These are phyloP conservation scores for Pteruthius melanotis DNA, from an alignment of 2,113 vertebrate genomes.

Conservation along the genomic window DNA sequence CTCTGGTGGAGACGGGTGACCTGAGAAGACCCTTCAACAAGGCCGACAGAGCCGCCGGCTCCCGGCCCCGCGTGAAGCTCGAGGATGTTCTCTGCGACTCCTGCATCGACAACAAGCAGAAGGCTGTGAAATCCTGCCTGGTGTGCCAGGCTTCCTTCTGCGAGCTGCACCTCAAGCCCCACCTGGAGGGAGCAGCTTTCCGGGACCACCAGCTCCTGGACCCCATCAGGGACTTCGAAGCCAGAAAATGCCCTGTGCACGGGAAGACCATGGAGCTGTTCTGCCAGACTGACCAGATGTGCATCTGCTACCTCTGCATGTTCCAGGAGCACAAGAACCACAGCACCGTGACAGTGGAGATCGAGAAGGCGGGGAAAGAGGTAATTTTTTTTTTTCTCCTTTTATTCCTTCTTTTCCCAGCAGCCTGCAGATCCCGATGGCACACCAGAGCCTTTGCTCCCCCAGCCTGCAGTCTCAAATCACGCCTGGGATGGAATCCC, in stretches of 20 bases:
- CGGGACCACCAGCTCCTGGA: constrained; percentile 93
- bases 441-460: background rate
- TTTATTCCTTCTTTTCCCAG: accelerated
- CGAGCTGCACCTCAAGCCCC: constrained; percentile 88
- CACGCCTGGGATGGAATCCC: background rate
- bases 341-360: constrained; percentile 78
- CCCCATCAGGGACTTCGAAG: constrained; percentile 83
- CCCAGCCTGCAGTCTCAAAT: background rate
- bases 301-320: constrained; percentile 89
- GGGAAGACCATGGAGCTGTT: constrained; percentile 90
- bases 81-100: constrained; percentile 91
- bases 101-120: constrained; percentile 88
- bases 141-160: constrained; percentile 95
- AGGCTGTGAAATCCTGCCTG: constrained; percentile 90
- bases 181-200: constrained; percentile 90
- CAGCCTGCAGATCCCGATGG: background rate
- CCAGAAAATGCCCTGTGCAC: constrained; percentile 83
- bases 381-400: constrained; percentile 47
- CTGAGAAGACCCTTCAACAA: constrained; percentile 59
- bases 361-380: constrained; percentile 82
- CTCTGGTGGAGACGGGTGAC: constrained; percentile 63
- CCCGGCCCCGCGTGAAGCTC: constrained; percentile 35
- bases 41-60: background rate
- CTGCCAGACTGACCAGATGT: constrained; percentile 85
- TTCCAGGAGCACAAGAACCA: constrained; percentile 89